phyloP scores from a whole-genome alignment of 2,797 vertebrate species.

The Sebastes hopkinsi region DNA sequence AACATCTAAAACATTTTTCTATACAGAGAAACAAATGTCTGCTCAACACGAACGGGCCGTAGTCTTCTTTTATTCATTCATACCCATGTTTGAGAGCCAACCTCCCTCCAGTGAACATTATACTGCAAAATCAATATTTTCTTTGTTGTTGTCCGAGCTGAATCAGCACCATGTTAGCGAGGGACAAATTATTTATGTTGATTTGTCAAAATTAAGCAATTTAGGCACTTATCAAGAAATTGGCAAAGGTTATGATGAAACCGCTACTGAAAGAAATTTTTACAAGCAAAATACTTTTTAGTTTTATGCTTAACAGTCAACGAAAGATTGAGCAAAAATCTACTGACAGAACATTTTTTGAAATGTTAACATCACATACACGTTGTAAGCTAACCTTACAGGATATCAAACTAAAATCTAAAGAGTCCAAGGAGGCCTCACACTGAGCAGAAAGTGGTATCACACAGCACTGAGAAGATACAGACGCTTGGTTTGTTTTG shows the following conservation, averaged over 20 bases:
- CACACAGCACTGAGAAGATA: slow-evolving; percentile 42
- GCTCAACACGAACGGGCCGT: slow-evolving; percentile 30
- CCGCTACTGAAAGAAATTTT: slow-evolving; percentile 43
- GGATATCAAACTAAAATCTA: slow-evolving; percentile 42
- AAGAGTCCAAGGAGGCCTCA: slow-evolving; percentile 36
- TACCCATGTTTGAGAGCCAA: slow-evolving; percentile 26
- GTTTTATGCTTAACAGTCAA: slow-evolving; percentile 44
- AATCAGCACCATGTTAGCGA: slow-evolving; percentile 68
- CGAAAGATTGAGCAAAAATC: slow-evolving; percentile 43
- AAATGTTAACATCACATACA: slow-evolving; percentile 48
- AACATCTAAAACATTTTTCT: slow-evolving; percentile 60
- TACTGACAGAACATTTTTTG: slow-evolving; percentile 19
- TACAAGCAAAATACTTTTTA: slow-evolving; percentile 50
- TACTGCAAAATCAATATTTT: slow-evolving; percentile 23
- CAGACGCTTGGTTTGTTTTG: slow-evolving; percentile 30
- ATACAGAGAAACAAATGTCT: slow-evolving; percentile 45
- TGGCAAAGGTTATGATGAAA: slow-evolving; percentile 58
- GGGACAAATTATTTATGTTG: slow-evolving; percentile 30
- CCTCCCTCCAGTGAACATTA: slow-evolving; percentile 2
- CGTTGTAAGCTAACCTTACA: slow-evolving; percentile 33
- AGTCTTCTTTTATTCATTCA: slow-evolving; percentile 22
- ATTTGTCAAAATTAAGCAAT: slow-evolving; percentile 76
- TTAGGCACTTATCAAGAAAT: slow-evolving; percentile 80
- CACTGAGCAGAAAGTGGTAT: slow-evolving; percentile 31
- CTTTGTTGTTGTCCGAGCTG: slow-evolving; percentile 30